Evolutionary conservation across 2,113 vertebrate species (phyloP), one percentile per base, ranked within the genome.

Genomic region (Dendropsophus ebraccatus): DNA sequence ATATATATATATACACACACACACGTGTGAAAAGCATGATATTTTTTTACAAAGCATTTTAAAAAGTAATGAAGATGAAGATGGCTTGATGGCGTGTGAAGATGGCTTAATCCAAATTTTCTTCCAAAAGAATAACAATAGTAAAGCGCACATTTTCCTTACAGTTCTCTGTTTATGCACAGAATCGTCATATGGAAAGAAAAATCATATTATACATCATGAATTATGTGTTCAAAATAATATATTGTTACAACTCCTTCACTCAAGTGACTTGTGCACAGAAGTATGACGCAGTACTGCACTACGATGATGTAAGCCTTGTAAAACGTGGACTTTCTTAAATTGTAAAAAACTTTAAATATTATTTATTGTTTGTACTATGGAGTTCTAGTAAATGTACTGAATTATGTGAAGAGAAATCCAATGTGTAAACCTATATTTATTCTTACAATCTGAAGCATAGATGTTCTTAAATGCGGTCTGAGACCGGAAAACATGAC

Each of bases 361-460:
- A 58, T 9, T 75, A 83, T 83, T 74, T 83, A 83, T 74, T 83
- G 82, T 83, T 75, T 60, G 67, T 56, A 73, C 41, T 35, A 83
- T 83, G n/a, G 35, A 58, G 69, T 74, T 74, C 70, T 35, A 30
- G 72, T 84, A 32, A 49, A 54, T 77, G 83, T 84, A 41, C 12
- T 83, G 82, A 58, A 58, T 72, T 75, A 49, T 37, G 65, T 75
- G 72, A 28, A 65, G 72, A 83, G 73, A 83, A 73, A 47, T 49
- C 6, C 32, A 73, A 45, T 45, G 72, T 76, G 52, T 65, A 30
- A 75, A 19, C 35, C 2, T 70, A 75, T 84, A 84, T 76, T 76
- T 84, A 75, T 84, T 76, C 25, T 54, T 60, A 32, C 30, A 83
- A 58, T 37, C 19, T 58, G 16, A 74, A 41, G 35, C 25, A 74